Evolutionary conservation across 2,797 vertebrate genomes (phyloP).

Genomic region (Picus viridis): DNA sequence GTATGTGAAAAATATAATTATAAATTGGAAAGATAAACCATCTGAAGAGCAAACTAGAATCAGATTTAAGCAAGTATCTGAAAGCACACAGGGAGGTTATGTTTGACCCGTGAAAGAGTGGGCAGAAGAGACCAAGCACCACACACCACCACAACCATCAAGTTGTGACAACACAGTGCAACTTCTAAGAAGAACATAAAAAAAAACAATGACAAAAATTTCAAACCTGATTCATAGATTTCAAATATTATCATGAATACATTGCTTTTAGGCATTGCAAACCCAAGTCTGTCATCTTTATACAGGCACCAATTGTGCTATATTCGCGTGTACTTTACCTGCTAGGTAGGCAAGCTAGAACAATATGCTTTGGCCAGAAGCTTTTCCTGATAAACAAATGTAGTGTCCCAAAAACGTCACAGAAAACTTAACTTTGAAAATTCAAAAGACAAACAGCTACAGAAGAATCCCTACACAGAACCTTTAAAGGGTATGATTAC

Average conservation of each 20-base stretch:
- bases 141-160: too few relatives aligned
- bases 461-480: neutral
- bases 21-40: neutral
- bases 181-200: neutral
- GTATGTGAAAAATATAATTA: neutral
- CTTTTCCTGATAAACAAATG: neutral
- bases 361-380: neutral
- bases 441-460: neutral
- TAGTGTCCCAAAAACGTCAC: neutral
- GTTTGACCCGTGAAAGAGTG: neutral
- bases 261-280: too few relatives aligned
- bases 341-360: neutral
- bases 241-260: neutral
- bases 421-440: neutral
- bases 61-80: neutral
- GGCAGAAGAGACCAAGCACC: neutral
- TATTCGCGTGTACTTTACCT: neutral
- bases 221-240: neutral
- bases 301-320: neutral
- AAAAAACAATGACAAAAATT: neutral
- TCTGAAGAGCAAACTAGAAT: neutral
- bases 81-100: neutral
- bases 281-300: neutral
- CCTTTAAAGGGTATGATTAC: neutral
- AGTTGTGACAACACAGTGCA: neutral